Conservation (phyloP, 2,113 vertebrate genomes). For the Sminthopsis crassicaudata region DNA sequence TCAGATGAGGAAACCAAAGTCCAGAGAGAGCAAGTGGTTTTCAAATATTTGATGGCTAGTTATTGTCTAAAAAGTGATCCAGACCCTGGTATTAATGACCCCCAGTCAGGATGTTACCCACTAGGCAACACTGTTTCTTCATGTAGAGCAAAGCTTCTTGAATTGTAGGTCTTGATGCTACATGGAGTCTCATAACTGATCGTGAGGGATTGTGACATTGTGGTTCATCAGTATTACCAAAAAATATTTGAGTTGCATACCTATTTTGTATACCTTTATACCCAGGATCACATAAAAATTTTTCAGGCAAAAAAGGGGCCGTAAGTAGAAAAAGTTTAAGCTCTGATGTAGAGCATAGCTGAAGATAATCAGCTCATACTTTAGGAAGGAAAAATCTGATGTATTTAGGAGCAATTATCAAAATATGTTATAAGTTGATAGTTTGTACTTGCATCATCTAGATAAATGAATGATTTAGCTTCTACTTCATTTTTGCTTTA, state of each 20-base stretch:
- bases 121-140: neutral
- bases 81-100: neutral
- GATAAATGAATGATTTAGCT: slow-evolving; percentile 24
- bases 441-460: slow-evolving; percentile 33
- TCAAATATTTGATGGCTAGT: neutral
- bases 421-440: slow-evolving; percentile 23
- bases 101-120: neutral
- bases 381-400: neutral
- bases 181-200: too few relatives aligned
- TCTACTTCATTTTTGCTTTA: slow-evolving; percentile 19
- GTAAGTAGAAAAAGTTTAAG: too few relatives aligned
- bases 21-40: neutral
- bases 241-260: too few relatives aligned
- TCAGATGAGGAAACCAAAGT: neutral
- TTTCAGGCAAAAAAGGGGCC: too few relatives aligned
- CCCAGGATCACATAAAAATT: too few relatives aligned
- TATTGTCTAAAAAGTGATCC: neutral
- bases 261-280: too few relatives aligned
- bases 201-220: too few relatives aligned
- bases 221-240: too few relatives aligned
- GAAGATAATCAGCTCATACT: slow-evolving; percentile 18
- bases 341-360: neutral
- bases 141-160: neutral
- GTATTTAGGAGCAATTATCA: slow-evolving; percentile 36
- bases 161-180: too few relatives aligned